These are phyloP conservation scores for Aplidium turbinatum DNA, from an alignment of 23 tunicate species.

Conservation along the genomic window DNA sequence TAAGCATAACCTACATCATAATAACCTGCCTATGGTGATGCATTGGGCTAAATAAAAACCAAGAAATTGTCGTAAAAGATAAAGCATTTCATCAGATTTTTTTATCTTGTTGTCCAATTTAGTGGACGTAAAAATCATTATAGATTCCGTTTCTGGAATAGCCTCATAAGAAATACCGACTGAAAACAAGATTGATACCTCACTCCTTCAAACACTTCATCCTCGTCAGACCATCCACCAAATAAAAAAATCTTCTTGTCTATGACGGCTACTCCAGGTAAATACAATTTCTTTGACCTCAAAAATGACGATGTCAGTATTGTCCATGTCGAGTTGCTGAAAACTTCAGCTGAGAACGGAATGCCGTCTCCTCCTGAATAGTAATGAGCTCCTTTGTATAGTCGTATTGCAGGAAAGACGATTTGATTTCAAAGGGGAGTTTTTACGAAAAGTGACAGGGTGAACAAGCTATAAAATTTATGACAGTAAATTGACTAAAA, in stretches of 20 bases:
- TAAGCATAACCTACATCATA: no score
- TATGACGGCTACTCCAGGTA: slow-evolving; percentile 47
- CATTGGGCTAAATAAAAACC: no score
- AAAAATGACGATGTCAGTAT: neutral
- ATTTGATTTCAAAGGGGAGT: no score
- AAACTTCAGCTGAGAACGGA: slow-evolving; percentile 59
- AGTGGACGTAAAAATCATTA: no score
- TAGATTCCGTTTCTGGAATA: no score
- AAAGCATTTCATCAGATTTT: no score
- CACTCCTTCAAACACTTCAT: slow-evolving; percentile 36
- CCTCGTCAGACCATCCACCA: slow-evolving; percentile 87
- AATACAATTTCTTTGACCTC: slow-evolving; percentile 21
- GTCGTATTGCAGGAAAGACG: neutral
- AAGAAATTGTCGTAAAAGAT: no score
- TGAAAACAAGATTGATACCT: slow-evolving; percentile 52
- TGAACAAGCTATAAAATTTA: neutral
- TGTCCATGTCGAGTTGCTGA: slow-evolving; percentile 52
- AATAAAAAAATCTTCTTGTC: slow-evolving; percentile 54
- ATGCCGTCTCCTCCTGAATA: slow-evolving; percentile 74
- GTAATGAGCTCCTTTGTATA: no score
- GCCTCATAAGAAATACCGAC: no score
- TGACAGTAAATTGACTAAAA: neutral
- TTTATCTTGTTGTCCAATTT: no score
- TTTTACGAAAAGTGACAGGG: no score
- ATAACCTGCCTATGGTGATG: no score